Evolutionary conservation across 2,113 vertebrate genomes (phyloP).

Genomic region (Aphyosemion australe): DNA sequence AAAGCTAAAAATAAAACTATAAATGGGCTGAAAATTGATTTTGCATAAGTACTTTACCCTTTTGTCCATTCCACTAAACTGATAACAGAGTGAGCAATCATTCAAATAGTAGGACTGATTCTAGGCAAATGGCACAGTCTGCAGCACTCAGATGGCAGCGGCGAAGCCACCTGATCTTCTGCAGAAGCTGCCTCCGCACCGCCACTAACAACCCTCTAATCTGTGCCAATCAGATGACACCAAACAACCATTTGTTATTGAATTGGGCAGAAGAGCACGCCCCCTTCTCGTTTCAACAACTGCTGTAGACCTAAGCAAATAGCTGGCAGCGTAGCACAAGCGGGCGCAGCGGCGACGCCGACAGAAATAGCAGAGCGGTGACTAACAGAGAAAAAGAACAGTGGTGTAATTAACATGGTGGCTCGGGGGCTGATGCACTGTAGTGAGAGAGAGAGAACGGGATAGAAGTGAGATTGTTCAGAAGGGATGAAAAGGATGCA

Average conservation of each 20-base stretch:
- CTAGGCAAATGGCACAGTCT: slow-evolving; percentile 34
- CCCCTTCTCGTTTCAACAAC: slow-evolving; percentile 55
- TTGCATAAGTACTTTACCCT: not conserved
- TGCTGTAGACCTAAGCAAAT: slow-evolving; percentile 57
- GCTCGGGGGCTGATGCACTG: slow-evolving; percentile 53
- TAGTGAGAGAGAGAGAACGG: slow-evolving; percentile 40
- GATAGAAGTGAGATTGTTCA: slow-evolving; percentile 19
- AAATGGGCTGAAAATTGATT: slow-evolving; percentile 7
- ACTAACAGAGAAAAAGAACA: slow-evolving; percentile 65
- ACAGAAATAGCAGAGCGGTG: slow-evolving; percentile 75
- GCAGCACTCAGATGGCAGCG: slow-evolving; percentile 45
- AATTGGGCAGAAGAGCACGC: slow-evolving; percentile 52
- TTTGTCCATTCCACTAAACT: slow-evolving; percentile 1
- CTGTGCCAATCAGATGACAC: slow-evolving; percentile 74
- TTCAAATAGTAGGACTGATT: slow-evolving; percentile 14
- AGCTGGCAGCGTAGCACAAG: slow-evolving; percentile 38
- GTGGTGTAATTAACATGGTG: slow-evolving; percentile 71
- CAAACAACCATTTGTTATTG: slow-evolving; percentile 70
- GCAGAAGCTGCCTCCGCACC: slow-evolving; percentile 65
- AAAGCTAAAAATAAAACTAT: slow-evolving; percentile 4
- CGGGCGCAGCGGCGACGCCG: slow-evolving; percentile 51
- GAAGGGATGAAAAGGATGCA: slow-evolving; percentile 32
- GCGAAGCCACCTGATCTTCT: slow-evolving; percentile 45
- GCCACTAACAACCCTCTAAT: slow-evolving; percentile 66
- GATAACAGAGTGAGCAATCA: slow-evolving; percentile 11